Evolutionary conservation across 2,797 vertebrate species (phyloP), one percentile per base, ranked within the genome.

Genomic region (Argya squamiceps): DNA sequence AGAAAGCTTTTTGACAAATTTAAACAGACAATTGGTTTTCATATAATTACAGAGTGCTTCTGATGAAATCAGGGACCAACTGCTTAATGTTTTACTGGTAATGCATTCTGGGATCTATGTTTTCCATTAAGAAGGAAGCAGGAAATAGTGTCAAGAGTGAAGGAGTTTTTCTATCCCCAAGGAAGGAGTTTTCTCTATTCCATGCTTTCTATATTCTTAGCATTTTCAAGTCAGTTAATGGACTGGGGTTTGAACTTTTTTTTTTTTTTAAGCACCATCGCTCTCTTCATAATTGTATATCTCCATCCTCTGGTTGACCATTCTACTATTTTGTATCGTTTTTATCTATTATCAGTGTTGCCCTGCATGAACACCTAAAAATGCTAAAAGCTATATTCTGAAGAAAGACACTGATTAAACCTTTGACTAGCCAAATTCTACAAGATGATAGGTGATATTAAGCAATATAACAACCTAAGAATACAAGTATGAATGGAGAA

Each of bases 171-270:
- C 37, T 37, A 37, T 37, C 37, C 12, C 37, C 37, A 37, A 69
- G 14, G 11, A 68, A 68, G 23, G 23, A 36, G 3, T 29, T 73
- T 62, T 69, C 60, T 70, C 39, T 56, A 14, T 43, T 10, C 9
- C 12, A 5, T 1, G 5, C n/a, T 79, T 85, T 70, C 44, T 83
- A 23, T 29, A 88, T 77, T 67, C 34, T 60, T 63, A 23, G 7
- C 9, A 63, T 23, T 69, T 67, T 59, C 55, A 81, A 64, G n/a
- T 71, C 62, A 52, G 5, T 36, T 69, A 39, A 55, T 8, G 1
- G 10, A 11, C 3, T 41, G 18, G 2, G 0, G 2, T 36, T 64
- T 56, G 10, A 27, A 26, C 1, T 56, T 18, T 20, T 34, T 52
- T 2, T 49, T 37, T 37, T 20, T 20, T 34, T 59, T 49, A n/a